phyloP scores from a whole-genome alignment of 2,113 vertebrate genomes.

The Pavo muticus region DNA sequence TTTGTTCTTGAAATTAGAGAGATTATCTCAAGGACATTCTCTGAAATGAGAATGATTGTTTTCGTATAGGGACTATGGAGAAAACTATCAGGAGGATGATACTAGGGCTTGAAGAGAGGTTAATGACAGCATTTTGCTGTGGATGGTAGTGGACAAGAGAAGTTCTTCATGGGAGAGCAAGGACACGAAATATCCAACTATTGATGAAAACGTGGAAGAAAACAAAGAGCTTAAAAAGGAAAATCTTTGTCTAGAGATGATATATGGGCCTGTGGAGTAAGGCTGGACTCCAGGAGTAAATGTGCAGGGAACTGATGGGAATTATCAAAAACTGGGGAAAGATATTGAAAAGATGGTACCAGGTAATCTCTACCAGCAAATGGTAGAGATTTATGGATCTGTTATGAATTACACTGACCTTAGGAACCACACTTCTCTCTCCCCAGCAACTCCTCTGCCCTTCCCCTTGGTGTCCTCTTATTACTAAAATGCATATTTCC shows the following conservation, averaged over 20 bases:
- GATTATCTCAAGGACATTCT: neutral
- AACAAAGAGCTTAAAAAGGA: neutral
- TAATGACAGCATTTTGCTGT: neutral
- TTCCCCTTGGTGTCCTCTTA: neutral
- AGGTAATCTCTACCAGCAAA: neutral
- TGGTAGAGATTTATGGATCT: slow-evolving; percentile 23
- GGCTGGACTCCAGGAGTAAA: neutral
- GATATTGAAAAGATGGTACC: neutral
- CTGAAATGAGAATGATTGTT: neutral
- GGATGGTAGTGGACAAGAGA: neutral
- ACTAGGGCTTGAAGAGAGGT: neutral
- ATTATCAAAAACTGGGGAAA: slow-evolving; percentile 3
- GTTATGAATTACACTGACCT: slow-evolving; percentile 11
- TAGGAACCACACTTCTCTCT: neutral
- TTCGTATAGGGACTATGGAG: neutral
- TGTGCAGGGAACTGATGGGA: neutral
- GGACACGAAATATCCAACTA: neutral
- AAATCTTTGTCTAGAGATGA: slow-evolving; percentile 9
- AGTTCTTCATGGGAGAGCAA: neutral
- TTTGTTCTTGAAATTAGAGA: neutral
- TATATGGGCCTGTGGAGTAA: neutral
- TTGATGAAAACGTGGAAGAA: neutral
- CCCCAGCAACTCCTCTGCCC: neutral
- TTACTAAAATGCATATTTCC: slow-evolving; percentile 25
- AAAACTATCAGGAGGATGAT: neutral